phyloP scores from a whole-genome alignment of 2,113 vertebrate species.

The Hyperopisus bebe region DNA sequence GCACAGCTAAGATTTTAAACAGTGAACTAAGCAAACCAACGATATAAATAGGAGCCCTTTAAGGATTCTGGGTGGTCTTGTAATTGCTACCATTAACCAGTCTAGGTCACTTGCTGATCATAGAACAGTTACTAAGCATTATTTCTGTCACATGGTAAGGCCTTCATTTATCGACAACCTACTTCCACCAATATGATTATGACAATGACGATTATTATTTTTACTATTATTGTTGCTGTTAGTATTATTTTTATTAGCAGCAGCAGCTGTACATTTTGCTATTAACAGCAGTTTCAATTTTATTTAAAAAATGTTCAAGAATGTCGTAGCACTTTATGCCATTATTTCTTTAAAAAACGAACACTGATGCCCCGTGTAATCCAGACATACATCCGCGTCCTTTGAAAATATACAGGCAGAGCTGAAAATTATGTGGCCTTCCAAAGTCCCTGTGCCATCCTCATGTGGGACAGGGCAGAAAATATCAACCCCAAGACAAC shows the following conservation, averaged over 20 bases:
- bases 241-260: neutral
- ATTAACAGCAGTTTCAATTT: neutral
- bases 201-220: neutral
- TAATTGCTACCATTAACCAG: neutral
- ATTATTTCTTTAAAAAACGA: neutral
- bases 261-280: neutral
- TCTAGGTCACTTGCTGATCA: neutral
- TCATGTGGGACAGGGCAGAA: conserved; percentile 34
- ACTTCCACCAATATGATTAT: neutral
- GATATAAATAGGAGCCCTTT: conserved; percentile 2
- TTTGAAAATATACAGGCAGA: conserved; percentile 5
- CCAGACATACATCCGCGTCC: neutral
- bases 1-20: neutral
- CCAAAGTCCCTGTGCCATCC: neutral
- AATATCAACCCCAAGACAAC: conserved; percentile 45
- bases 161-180: neutral
- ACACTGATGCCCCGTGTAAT: neutral
- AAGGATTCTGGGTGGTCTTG: neutral
- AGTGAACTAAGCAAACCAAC: neutral
- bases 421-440: conserved; percentile 9
- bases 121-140: neutral
- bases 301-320: neutral
- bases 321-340: neutral
- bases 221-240: neutral
- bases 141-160: neutral